Evolutionary conservation across 2,113 vertebrate species (phyloP).

Genomic region (Sorex araneus): DNA sequence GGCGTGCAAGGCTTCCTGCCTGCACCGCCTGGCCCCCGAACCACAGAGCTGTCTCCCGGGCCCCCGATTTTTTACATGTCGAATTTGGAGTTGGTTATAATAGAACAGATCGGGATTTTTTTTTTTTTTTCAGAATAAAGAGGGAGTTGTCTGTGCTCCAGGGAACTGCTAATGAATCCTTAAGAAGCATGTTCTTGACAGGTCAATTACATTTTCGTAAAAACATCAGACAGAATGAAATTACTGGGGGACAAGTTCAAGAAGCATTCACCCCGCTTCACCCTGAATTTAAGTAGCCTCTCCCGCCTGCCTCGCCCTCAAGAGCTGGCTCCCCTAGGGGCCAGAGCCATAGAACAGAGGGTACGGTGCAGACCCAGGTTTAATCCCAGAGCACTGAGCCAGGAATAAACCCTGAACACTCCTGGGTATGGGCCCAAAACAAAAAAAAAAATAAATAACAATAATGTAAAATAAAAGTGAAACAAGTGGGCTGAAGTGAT

Average conservation of each 20-base stretch:
- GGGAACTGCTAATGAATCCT: constrained; percentile 18
- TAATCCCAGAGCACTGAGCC: too few relatives aligned
- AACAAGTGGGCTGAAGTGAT: too few relatives aligned
- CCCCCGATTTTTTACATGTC: not conserved
- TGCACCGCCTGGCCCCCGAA: too few relatives aligned
- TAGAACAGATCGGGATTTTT: constrained; percentile 20
- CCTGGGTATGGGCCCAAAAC: too few relatives aligned
- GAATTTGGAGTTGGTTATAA: not conserved
- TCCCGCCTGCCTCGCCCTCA: not conserved
- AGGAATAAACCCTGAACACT: too few relatives aligned
- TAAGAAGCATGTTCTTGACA: not conserved
- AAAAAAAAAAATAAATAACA: too few relatives aligned
- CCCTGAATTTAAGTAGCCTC: not conserved
- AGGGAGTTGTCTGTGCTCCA: constrained; percentile 19
- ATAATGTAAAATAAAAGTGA: too few relatives aligned
- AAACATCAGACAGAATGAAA: not conserved
- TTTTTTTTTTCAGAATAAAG: constrained; percentile 3
- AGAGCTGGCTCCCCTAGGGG: not conserved
- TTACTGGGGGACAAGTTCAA: not conserved
- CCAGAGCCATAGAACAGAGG: too few relatives aligned
- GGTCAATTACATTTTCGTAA: constrained; percentile 44
- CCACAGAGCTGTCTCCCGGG: too few relatives aligned
- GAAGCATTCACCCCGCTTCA: not conserved
- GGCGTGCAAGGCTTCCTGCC: too few relatives aligned
- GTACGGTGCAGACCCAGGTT: too few relatives aligned